Evolutionary conservation across 2,797 vertebrate species (phyloP).

Genomic region (Danio choprae): DNA sequence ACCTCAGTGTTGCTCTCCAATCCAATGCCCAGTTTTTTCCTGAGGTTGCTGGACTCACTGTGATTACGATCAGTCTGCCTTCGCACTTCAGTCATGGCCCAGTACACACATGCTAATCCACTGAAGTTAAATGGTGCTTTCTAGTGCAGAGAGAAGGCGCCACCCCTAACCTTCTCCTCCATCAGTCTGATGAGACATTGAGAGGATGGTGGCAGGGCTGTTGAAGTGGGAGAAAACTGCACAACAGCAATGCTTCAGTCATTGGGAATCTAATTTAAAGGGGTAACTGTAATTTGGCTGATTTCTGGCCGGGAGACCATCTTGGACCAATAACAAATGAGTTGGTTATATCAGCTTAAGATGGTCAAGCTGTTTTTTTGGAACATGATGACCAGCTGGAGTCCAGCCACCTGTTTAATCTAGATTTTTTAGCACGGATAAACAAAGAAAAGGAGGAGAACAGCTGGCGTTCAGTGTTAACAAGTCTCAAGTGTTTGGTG

Average conservation of each 20-base stretch:
- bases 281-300: neutral
- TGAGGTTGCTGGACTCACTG: slow-evolving; percentile 45
- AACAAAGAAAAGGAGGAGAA: neutral
- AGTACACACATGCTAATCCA: slow-evolving; percentile 67
- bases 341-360: neutral
- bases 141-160: slow-evolving; percentile 59
- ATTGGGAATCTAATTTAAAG: neutral
- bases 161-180: slow-evolving; percentile 29
- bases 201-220: slow-evolving; percentile 23
- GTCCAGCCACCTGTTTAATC: neutral
- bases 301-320: neutral
- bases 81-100: slow-evolving; percentile 43
- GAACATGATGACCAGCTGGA: neutral
- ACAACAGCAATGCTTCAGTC: slow-evolving; percentile 32
- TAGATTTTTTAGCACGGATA: neutral
- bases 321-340: neutral
- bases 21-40: neutral
- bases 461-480: neutral
- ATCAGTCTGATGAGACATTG: slow-evolving; percentile 56
- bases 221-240: slow-evolving; percentile 32
- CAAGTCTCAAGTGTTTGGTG: neutral
- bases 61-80: slow-evolving; percentile 27
- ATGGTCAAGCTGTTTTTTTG: neutral
- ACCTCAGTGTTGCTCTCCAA: slow-evolving; percentile 17
- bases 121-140: slow-evolving; percentile 69